Percentiles rank a stretch among this genome's conserved stretches.
phyloP scores from a whole-genome alignment of 2,797 vertebrate species.

The Rousettus madagascariensis region DNA sequence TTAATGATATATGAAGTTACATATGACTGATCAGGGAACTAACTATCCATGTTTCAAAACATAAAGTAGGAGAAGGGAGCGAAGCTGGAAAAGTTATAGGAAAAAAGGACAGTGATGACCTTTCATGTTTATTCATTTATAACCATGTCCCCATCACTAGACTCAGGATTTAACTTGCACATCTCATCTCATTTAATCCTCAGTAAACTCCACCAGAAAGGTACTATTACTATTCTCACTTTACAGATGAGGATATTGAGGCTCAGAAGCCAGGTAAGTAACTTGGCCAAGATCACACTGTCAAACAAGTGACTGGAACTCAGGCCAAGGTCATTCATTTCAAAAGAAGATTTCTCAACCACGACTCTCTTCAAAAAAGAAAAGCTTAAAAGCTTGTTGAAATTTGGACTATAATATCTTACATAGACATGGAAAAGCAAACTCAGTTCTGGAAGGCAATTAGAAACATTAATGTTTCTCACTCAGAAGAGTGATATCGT shows the following conservation, averaged over 20 bases:
- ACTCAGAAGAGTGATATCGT: background rate
- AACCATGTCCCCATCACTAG: background rate
- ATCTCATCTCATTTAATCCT: background rate
- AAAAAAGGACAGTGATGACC: background rate
- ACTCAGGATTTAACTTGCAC: background rate
- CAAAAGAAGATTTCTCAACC: background rate
- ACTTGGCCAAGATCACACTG: background rate
- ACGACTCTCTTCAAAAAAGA: background rate
- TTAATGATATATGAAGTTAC: background rate
- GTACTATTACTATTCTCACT: background rate
- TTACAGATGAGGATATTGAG: background rate
- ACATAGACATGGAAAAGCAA: background rate
- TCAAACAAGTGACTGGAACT: background rate
- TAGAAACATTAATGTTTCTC: background rate
- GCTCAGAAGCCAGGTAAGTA: background rate
- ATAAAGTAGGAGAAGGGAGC: background rate
- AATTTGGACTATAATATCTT: background rate
- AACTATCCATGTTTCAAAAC: background rate
- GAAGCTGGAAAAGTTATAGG: background rate
- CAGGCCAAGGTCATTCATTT: background rate
- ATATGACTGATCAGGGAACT: background rate
- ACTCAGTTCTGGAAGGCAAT: background rate
- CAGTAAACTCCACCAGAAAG: background rate
- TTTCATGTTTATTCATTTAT: background rate
- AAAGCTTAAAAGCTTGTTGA: background rate